Base-by-base conservation (phyloP, 2,888 invertebrate genomes). In the Conomelus anceps region DNA sequence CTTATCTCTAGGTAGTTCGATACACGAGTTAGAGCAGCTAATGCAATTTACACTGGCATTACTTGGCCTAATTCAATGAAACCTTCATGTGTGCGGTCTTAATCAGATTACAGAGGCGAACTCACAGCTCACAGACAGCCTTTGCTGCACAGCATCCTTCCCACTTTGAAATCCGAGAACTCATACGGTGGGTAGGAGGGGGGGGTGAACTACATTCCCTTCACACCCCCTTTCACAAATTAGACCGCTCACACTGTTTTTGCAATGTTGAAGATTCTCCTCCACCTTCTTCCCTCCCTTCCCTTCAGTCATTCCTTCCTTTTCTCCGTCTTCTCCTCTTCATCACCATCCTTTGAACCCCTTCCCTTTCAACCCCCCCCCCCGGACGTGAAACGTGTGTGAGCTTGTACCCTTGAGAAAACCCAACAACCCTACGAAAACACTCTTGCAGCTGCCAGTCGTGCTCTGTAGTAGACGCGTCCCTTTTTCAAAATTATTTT, bases 51-150 rank as follows among this genome's bases (percentile, higher is more conserved):
- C 88, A 88, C 88, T 88, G 22, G 85, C 88, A 88, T 88, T 88
- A 88, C 88, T 88, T 88, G 88, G 29, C 85, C 88, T 88, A 88
- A 88, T 88, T 22, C 88, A 26, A 88, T 88, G 29, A 85, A 88
- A 26, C 88, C 85, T 88, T 88, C 88, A 88, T 88, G 88, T 88
- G 88, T 88, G 88, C 88, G 88, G 88, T 88, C 85, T 88, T 88
- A 88, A 88, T 88, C 85, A 22, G 22, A 88, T 88, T 88, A 88
- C 88, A 1, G 63, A 3, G 63, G 63, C 63, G 63, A 63, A 63
- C 63, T 63, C 63, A 63, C 63, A 4, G 11, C n/a, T 26, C 26
- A 13, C 87, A 63, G 41, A 23, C 88, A 23, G 88, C 20, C 13
- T 22, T 84, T n/a, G 22, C 63, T n/a, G 3, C 63, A 9, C 6